Base-by-base conservation (phyloP, 2,113 vertebrate genomes). In the Bambusicola thoracicus region DNA sequence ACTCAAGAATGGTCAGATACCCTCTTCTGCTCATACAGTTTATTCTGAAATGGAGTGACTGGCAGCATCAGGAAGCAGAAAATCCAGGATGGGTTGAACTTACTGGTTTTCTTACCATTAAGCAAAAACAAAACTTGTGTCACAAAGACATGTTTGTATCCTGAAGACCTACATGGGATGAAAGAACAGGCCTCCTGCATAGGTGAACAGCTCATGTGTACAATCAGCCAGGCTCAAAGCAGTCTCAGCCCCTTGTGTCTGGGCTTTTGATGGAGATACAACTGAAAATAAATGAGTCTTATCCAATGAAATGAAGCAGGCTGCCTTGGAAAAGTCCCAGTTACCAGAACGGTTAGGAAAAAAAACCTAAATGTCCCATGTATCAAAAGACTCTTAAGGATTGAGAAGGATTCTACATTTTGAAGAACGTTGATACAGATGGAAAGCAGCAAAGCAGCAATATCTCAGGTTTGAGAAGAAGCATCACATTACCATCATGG, bases 391-490 rank as follows among this genome's bases (percentile, higher is more conserved):
- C 65, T 44, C 27, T 53, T 30, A 53, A 53, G 51, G 27, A 53
- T 30, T 53, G 14, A 93, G 70, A 20, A 92, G 21, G 83, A 92
- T 87, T 95, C 93, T 87, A 87, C 78, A 88, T 90, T 92, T 19
- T 79, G 70, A 80, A 69, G 87, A 93, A 70, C 59, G 25, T 90
- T 92, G 73, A 86, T 88, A 83, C 62, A 95, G 62, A 85, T 85
- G 76, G 95, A 87, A 90, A 86, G 88, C 67, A 84, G 59, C 58
- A 41, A 62, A 78, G 53, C 67, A 92, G 92, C 68, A 73, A 40
- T 75, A 80, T 77, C 69, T 89, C 77, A 78, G 22, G 30, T 92
- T 68, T 90, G 66, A 83, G 94, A 82, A 91, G 43, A 10, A 93
- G 59, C 77, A 65, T 81, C 85, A 67, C 56, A 25, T 95, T 95